phyloP scores from a whole-genome alignment of 2,797 vertebrate species.

The Triplophysa yarkandensis region DNA sequence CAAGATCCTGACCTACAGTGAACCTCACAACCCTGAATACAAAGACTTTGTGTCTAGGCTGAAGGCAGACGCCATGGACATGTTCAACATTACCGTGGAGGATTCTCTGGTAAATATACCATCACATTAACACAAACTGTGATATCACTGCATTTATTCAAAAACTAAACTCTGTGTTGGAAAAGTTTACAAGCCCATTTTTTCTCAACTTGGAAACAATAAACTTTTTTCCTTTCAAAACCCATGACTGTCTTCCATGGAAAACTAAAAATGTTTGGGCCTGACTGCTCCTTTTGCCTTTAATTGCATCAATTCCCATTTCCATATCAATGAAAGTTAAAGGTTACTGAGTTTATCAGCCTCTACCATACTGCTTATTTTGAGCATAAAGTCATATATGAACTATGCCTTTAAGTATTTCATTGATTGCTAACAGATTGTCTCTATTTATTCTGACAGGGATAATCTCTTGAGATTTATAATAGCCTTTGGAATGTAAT shows the following conservation, averaged over 20 bases:
- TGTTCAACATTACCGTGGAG: constrained; percentile 84
- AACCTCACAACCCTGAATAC: constrained; percentile 84
- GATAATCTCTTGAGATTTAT: not conserved
- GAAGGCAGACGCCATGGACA: constrained; percentile 69
- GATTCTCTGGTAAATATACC: constrained; percentile 79
- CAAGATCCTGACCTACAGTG: constrained; percentile 87
- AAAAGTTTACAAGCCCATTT: too few species aligned
- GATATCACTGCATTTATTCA: too few species aligned
- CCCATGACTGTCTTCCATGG: not conserved
- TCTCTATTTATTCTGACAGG: too few species aligned
- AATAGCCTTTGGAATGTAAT: constrained; percentile 10
- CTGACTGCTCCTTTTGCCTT: not conserved
- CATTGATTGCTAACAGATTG: constrained; percentile 16
- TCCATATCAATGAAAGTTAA: not conserved
- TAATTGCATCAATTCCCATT: not conserved
- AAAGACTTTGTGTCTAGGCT: constrained; percentile 77
- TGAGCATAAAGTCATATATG: not conserved
- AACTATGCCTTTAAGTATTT: not conserved
- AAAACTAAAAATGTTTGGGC: not conserved
- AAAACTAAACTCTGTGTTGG: too few species aligned
- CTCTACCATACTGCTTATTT: not conserved
- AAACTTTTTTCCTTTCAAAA: too few species aligned
- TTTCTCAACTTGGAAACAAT: too few species aligned
- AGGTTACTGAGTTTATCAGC: not conserved
- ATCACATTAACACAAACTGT: not conserved